phyloP scores from a whole-genome alignment of 2,113 vertebrate species.

The Gadus macrocephalus region DNA sequence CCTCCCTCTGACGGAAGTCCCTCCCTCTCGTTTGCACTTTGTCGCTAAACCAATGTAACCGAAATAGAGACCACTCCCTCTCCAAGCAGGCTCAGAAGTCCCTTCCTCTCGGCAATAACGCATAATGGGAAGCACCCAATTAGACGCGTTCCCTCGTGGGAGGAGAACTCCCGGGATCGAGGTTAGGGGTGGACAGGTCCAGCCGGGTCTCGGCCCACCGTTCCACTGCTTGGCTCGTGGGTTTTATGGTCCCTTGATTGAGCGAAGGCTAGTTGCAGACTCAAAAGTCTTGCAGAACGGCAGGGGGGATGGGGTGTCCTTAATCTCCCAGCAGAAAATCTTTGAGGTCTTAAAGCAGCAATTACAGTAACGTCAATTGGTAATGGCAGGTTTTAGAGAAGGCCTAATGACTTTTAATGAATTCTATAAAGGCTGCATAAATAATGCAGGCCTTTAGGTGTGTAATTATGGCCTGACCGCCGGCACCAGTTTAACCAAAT shows the following conservation, averaged over 20 bases:
- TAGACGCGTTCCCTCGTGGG: too few relatives aligned
- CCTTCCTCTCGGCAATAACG: too few relatives aligned
- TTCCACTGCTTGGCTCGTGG: slow-evolving; percentile 25
- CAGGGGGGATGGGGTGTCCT: slow-evolving; percentile 32
- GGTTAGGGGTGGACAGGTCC: too few relatives aligned
- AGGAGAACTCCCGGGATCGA: too few relatives aligned
- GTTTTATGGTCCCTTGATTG: slow-evolving; percentile 54
- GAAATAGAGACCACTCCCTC: too few relatives aligned
- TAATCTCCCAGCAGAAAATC: slow-evolving; percentile 71
- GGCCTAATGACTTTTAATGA: slow-evolving; percentile 68
- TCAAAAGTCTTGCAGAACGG: slow-evolving; percentile 3
- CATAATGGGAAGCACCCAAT: too few relatives aligned
- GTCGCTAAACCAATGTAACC: too few relatives aligned
- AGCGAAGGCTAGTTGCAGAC: slow-evolving; percentile 40
- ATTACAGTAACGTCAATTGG: slow-evolving; percentile 74
- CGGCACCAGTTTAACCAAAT: slow-evolving; percentile 63
- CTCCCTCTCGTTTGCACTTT: too few relatives aligned
- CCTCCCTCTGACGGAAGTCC: too few relatives aligned
- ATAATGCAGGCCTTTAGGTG: slow-evolving; percentile 67
- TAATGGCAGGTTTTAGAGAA: slow-evolving; percentile 70
- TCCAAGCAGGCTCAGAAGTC: too few relatives aligned
- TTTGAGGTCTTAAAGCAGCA: slow-evolving; percentile 67
- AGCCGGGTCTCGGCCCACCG: too few relatives aligned
- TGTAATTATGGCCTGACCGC: slow-evolving; percentile 59
- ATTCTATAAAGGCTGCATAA: slow-evolving; percentile 70